A percentile compares a stretch with the other conserved stretches of the same genome.
Evolutionary conservation across 2,888 invertebrate species (phyloP).

Genomic region (Nemapogon koenigi): DNA sequence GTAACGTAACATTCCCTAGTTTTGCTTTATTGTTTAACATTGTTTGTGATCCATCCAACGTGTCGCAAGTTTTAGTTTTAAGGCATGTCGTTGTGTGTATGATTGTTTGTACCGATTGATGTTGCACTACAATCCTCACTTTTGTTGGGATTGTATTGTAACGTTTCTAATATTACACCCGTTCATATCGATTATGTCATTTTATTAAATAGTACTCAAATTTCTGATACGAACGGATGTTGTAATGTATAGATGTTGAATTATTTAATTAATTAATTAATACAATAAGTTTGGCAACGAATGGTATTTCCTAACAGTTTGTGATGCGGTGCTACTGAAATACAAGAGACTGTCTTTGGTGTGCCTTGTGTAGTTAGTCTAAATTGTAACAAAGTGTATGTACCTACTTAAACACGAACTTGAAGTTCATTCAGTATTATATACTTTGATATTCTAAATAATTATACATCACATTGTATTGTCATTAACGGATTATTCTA

Average conservation of each 20-base stretch:
- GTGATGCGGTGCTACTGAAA: conserved; percentile 30
- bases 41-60: conserved; percentile 60
- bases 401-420: too few species aligned
- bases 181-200: neutral
- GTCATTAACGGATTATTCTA: too few species aligned
- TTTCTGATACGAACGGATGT: neutral
- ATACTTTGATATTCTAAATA: too few species aligned
- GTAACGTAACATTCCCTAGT: conserved; percentile 53
- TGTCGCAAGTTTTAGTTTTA: conserved; percentile 33
- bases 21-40: conserved; percentile 55
- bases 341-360: too few species aligned
- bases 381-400: neutral
- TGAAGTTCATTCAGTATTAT: too few species aligned
- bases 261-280: too few species aligned
- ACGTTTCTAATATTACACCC: neutral
- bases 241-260: too few species aligned
- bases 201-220: too few species aligned
- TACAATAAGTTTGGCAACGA: too few species aligned
- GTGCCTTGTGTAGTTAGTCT: neutral
- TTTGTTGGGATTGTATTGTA: neutral
- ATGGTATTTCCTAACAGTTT: conserved; percentile 34
- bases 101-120: conserved; percentile 15
- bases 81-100: conserved; percentile 52
- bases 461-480: too few species aligned
- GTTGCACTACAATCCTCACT: neutral